Base-by-base conservation (phyloP, 2,797 vertebrate species). In the Acanthiza pusilla region DNA sequence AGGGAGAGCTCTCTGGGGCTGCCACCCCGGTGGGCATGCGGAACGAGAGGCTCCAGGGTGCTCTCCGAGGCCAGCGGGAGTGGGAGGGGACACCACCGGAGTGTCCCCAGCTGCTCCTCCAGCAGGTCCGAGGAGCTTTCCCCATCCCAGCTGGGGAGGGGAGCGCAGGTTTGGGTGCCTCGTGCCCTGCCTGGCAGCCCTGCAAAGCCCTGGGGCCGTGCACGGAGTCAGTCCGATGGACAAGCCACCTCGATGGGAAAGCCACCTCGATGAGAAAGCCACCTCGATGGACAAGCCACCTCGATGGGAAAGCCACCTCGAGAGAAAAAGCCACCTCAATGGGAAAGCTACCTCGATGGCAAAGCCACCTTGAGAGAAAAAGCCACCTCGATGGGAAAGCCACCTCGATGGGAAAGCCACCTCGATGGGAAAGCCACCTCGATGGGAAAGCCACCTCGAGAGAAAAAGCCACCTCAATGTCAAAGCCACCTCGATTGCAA, bases 21-120 rank as follows among this genome's bases (percentile, higher is more conserved):
- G 9, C 48, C 23, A 3, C 57, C 62, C 29, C 0, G 11, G 72
- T 38, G 15, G 50, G 12, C 65, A 1, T 5, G 66, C 0, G 3
- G 17, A n/a, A 27, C 0, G 5, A 20, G 67, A 13, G 55, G 57
- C 70, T 87, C 81, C 62, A 4, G 36, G 54, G 38, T 5, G 92
- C 63, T 65, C 38, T 17, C 17, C 3, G 10, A 68, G 50, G 66
- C 38, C 43, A 7, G 73, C 53, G 1, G 25, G 61, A 87, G 87
- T 62, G 3, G 11, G 53, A 72, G 16, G 55, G 51, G 55, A 53
- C 9, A 0, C 7, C n/a, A 32, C 5, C 0, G 65, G 62, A 88
- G 47, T 67, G 26, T 16, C 89, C 72, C 73, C 7, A 0, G 1
- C 2, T 0, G 25, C 65, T 65, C 6, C 79, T 38, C 47, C 72